These are phyloP conservation scores for Sminthopsis crassicaudata DNA, from an alignment of 2,113 vertebrate genomes.

Conservation along the genomic window DNA sequence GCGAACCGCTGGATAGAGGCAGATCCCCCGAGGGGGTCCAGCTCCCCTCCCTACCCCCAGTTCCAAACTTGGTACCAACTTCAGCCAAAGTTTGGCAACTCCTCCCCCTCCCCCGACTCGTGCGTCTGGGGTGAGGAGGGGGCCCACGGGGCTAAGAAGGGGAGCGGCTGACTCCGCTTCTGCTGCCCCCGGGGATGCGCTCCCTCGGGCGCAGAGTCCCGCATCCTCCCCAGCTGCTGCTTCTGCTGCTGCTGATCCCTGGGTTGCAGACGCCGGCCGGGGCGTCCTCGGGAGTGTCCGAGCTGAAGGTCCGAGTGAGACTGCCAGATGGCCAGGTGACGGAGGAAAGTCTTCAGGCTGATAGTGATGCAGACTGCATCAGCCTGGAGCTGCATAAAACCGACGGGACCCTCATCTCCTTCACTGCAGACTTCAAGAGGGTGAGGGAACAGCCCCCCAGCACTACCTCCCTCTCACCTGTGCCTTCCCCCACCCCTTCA, in stretches of 20 bases:
- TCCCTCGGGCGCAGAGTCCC: constrained; percentile 42
- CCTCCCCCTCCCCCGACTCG: constrained; percentile 25
- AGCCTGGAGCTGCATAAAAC: constrained; percentile 92
- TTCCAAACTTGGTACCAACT: constrained; percentile 23
- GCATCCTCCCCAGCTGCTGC: constrained; percentile 39
- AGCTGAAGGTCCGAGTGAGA: constrained; percentile 93
- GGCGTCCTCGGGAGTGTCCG: constrained; percentile 74
- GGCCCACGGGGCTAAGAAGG: neutral
- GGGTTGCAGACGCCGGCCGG: constrained; percentile 50
- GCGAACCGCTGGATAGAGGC: constrained; percentile 6
- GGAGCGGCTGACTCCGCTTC: constrained; percentile 23
- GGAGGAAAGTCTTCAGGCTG: constrained; percentile 94
- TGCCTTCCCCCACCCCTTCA: neutral
- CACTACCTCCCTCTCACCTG: neutral
- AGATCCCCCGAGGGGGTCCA: neutral
- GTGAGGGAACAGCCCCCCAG: constrained; percentile 80
- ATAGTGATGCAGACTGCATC: constrained; percentile 91
- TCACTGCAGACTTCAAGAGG: constrained; percentile 94
- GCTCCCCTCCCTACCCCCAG: neutral
- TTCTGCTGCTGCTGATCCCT: constrained; percentile 57
- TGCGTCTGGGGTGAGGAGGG: constrained; percentile 44
- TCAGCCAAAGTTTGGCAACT: constrained; percentile 42
- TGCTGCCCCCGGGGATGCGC: constrained; percentile 62
- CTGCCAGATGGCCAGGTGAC: constrained; percentile 92
- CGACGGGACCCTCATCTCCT: constrained; percentile 94